Percentiles rank a stretch among this genome's conserved stretches.
Conservation (phyloP, 2,113 vertebrate species). For the Cavia porcellus region DNA sequence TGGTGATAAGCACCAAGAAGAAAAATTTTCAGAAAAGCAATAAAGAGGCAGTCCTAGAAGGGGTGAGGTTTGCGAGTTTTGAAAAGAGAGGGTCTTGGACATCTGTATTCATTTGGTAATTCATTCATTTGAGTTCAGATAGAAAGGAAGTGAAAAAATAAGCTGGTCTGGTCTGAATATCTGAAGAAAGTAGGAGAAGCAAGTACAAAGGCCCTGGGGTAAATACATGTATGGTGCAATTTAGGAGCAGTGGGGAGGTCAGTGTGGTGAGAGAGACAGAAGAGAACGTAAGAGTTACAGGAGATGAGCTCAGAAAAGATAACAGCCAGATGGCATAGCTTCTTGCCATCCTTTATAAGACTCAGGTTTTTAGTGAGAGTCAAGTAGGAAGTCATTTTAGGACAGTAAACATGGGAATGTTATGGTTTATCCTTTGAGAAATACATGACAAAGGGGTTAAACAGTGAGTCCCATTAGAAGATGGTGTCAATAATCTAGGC, state of each 20-base stretch:
- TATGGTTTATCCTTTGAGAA: not conserved
- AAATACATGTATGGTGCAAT: rapidly evolving
- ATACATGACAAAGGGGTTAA: not conserved
- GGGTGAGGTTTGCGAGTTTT: not conserved
- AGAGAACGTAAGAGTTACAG: not conserved
- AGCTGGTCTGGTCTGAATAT: not conserved
- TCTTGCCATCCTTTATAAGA: not conserved
- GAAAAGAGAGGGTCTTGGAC: conserved; percentile 14
- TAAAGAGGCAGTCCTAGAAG: not conserved
- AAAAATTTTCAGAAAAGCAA: not conserved
- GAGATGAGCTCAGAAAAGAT: not conserved
- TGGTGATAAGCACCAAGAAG: not conserved
- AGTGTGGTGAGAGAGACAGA: not conserved
- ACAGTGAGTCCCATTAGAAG: not conserved
- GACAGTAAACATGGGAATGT: not conserved
- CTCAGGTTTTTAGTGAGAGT: not conserved
- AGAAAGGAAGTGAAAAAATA: not conserved
- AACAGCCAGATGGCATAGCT: not conserved
- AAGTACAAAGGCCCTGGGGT: not conserved
- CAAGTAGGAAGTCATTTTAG: not conserved
- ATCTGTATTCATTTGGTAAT: not conserved
- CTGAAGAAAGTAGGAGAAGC: not conserved
- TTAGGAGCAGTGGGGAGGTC: not conserved
- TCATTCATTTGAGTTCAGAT: not conserved
- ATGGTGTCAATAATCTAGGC: not conserved